A percentile compares a stretch with the other conserved stretches of the same genome.
phyloP scores from a whole-genome alignment of 2,113 vertebrate species.

The Ciconia stormi region DNA sequence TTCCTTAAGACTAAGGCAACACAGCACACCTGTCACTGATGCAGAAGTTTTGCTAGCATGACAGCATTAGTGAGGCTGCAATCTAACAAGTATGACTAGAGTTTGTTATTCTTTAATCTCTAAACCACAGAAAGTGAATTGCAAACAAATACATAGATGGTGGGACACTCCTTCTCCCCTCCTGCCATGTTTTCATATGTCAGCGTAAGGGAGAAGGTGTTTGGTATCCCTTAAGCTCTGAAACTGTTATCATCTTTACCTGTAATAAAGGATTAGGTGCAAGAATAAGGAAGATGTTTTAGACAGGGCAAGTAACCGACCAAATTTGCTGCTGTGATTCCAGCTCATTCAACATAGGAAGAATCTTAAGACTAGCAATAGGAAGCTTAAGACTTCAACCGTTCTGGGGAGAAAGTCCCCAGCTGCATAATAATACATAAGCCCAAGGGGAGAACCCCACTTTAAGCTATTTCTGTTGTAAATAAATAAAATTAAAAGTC shows the following conservation, averaged over 20 bases:
- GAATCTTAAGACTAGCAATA: not conserved
- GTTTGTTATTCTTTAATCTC: not conserved
- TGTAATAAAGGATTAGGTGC: not conserved
- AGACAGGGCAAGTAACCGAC: not conserved
- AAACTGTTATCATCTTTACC: not conserved
- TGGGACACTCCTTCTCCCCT: not conserved
- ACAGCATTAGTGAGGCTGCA: not conserved
- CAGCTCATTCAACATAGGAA: not conserved
- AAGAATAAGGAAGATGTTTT: not conserved
- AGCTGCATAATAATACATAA: not conserved
- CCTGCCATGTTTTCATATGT: not conserved
- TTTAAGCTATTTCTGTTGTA: not conserved
- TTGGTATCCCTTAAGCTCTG: not conserved
- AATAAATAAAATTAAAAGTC: not conserved
- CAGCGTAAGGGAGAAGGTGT: not conserved
- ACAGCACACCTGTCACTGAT: not conserved
- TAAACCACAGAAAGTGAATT: not conserved
- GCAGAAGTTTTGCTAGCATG: not conserved
- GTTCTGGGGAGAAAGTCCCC: not conserved
- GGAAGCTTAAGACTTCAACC: not conserved
- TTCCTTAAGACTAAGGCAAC: not conserved
- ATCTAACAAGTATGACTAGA: not conserved
- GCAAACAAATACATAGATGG: not conserved
- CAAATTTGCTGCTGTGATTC: not conserved
- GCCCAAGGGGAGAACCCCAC: not conserved